Evolutionary conservation across 1,140 invertebrate species (phyloP), one percentile per base, ranked within the genome.

Genomic region (Drosophila pruinosa): DNA sequence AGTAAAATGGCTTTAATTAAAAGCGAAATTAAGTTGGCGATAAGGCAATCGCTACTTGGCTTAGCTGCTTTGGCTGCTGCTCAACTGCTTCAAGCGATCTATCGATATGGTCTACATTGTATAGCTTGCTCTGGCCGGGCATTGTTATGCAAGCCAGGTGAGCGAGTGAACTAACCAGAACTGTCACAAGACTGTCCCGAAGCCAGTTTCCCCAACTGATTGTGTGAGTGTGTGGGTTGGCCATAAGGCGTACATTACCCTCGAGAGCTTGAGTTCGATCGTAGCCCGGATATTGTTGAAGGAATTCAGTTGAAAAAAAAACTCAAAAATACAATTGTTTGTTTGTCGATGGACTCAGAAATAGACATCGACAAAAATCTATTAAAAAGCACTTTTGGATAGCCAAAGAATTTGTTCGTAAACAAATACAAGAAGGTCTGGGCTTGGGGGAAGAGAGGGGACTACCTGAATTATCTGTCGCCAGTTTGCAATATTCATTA

Each of bases 211-310:
- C n/a, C 36, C 34, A 10, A 1, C 6, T 8, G 1, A 31, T 3
- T 39, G 21, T 41, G 3, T 61, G 31, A 12, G 26, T 47, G 34
- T 65, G 63, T 68, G 54, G 72, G 57, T 56, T 73, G 64, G 59
- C 61, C 75, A 79, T 71, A 79, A 75, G 79, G 71, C 65, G 81
- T 85, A 85, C 81, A 81, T 80, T 85, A 86, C 77, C 81, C 80
- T 62, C 73, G n/a, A n/a, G n/a, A n/a, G n/a, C n/a, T n/a, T n/a
- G n/a, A n/a, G n/a, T n/a, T 34, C 7, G 12, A 24, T 10, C 15
- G 12, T 5, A 36, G 69, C 69, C 71, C 71, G 71, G 71, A 73
- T 73, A 69, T 73, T 39, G 12, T 1, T 19, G 10, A 59, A 68
- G 63, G 62, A 72, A 72, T 72, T 72, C 36, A 15, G 39, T 54